Percentiles rank a stretch among this genome's conserved stretches.
These are phyloP conservation scores for Cephalopachus bancanus DNA, from an alignment of 2,797 vertebrate species.

Conservation along the genomic window DNA sequence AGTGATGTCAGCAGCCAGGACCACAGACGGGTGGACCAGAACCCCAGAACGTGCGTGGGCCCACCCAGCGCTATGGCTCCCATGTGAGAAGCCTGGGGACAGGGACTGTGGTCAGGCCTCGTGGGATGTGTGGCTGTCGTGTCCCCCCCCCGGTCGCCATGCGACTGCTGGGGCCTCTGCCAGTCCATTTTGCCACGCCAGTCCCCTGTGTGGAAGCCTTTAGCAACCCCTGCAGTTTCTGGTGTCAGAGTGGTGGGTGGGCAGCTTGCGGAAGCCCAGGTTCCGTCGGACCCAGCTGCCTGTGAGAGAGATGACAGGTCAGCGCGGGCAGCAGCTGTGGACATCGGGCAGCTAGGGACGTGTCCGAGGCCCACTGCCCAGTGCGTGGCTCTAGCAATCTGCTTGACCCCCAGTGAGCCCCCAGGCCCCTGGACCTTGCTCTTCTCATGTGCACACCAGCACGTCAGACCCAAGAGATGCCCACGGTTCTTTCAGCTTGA, in stretches of 20 bases:
- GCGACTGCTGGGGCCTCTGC: slow-evolving; percentile 34
- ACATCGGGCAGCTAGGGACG: background rate
- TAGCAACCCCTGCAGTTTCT: slow-evolving; percentile 2
- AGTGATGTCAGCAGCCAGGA: background rate
- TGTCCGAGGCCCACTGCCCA: background rate
- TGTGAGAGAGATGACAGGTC: slow-evolving; percentile 50
- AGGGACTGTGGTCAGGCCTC: background rate
- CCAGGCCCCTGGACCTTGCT: background rate
- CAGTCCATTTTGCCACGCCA: background rate
- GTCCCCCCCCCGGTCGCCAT: slow-evolving; percentile 3
- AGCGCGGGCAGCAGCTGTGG: slow-evolving; percentile 3
- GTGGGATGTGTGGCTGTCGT: slow-evolving; percentile 13
- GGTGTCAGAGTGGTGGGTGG: background rate
- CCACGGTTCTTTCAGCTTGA: background rate
- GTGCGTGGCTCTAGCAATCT: background rate
- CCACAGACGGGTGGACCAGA: background rate
- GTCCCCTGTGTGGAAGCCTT: slow-evolving; percentile 38
- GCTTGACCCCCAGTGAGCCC: background rate
- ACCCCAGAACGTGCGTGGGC: background rate
- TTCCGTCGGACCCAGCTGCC: background rate
- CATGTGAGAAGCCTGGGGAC: background rate
- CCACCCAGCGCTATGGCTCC: background rate
- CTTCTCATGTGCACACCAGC: background rate
- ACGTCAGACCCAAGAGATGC: background rate
- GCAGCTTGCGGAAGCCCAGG: slow-evolving; percentile 38